These are phyloP conservation scores for Phataginus tetradactyla DNA, from an alignment of 2,797 vertebrate genomes.

Conservation along the genomic window DNA sequence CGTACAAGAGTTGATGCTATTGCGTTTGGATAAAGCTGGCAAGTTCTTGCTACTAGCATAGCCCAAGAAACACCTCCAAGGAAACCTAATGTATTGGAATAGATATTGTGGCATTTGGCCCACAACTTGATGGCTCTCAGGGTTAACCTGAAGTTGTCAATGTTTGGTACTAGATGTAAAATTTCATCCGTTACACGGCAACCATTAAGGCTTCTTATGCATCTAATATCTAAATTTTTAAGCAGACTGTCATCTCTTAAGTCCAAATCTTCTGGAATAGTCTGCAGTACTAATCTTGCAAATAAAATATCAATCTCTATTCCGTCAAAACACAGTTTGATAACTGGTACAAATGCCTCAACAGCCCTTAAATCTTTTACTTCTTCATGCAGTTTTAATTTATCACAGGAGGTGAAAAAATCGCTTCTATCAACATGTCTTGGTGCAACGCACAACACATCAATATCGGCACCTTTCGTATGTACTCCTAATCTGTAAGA, in stretches of 20 bases:
- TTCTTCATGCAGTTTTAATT: constrained; percentile 92
- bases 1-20: constrained; percentile 97
- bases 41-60: constrained; percentile 98
- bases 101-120: constrained; percentile 97
- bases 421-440: constrained; percentile 91
- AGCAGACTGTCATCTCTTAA: constrained; percentile 91
- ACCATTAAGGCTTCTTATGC: constrained; percentile 93
- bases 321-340: constrained; percentile 92
- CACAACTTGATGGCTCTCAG: constrained; percentile 94
- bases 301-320: constrained; percentile 95
- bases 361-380: constrained; percentile 92
- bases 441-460: constrained; percentile 92
- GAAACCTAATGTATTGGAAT: constrained; percentile 98
- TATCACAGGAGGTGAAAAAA: constrained; percentile 93
- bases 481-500: constrained; percentile 93
- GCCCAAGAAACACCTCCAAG: constrained; percentile 99
- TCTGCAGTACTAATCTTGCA: constrained; percentile 90
- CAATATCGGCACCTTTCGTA: constrained; percentile 94
- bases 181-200: constrained; percentile 95
- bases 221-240: constrained; percentile 91
- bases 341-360: constrained; percentile 93
- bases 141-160: constrained; percentile 93
- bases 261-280: constrained; percentile 92
- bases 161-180: constrained; percentile 91
- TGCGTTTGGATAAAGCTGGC: constrained; percentile 98